Base-by-base conservation (phyloP, 2,797 vertebrate species). In the Trichosurus vulpecula region DNA sequence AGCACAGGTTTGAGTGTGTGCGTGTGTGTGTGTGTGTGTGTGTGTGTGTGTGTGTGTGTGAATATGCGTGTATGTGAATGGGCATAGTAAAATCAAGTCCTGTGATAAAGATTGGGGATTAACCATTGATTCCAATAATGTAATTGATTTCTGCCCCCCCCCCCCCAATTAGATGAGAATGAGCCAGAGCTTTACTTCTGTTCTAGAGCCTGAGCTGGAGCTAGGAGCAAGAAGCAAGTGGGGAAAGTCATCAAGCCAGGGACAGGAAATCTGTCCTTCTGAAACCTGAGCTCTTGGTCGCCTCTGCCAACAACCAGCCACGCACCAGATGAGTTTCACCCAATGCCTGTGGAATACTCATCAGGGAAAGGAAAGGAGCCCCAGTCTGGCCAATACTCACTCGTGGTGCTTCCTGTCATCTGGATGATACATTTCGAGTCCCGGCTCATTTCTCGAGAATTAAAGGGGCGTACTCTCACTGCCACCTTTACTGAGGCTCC, bases 361-460 rank as follows among this genome's bases (percentile, higher is more conserved):
- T 58, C 3, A 58, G n/a, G 47, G n/a, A 8, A 92, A 35, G 25
- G 22, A n/a, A 55, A 31, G 41, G 91, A 13, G 27, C 55, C 90
- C 10, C 6, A 0, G 2, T 0, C 0, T 8, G 0, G 11, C 6
- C 0, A 0, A 0, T 96, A 99, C 99, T 99, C 98, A 99, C 99
- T 99, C 92, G 99, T 99, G 96, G 99, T 99, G 98, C 99, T 99
- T 93, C 99, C 99, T 0, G 99, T 98, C 99, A 99, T 99, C 99
- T 99, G 99, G 97, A 99, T 99, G 97, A 99, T 99, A 97, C 99
- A 99, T 98, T 99, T 99, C 97, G 99, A 99, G 10, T 99, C 99
- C 13, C 99, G 99, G 97, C 99, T 98, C 47, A 99, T 99, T 98
- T 99, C 99, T 92, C 99, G 99, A 94, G 99, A 99, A 97, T 99